phyloP scores from a whole-genome alignment of 2,797 vertebrate species.

The Thalassophryne amazonica region DNA sequence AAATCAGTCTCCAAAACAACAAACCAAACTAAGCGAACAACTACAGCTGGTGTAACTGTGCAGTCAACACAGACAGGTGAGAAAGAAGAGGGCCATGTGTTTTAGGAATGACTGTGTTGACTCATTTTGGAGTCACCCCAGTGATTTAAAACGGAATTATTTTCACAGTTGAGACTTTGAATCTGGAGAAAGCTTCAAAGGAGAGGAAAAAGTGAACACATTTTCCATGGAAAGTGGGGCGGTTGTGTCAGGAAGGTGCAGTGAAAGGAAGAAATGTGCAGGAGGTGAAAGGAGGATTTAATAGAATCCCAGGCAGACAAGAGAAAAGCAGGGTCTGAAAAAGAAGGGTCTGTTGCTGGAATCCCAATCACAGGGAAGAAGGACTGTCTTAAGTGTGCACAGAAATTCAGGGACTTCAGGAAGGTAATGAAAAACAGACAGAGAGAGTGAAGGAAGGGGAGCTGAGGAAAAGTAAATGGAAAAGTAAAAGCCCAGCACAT shows the following conservation, averaged over 20 bases:
- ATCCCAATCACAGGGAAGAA: constrained; percentile 32
- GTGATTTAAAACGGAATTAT: constrained; percentile 54
- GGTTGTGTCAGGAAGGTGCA: constrained; percentile 45
- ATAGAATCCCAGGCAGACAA: constrained; percentile 15
- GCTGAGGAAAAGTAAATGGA: constrained; percentile 31
- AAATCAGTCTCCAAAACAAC: constrained; percentile 12
- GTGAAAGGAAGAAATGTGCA: constrained; percentile 33
- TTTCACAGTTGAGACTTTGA: constrained; percentile 65
- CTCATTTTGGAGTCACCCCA: constrained; percentile 16
- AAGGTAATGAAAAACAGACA: constrained; percentile 71
- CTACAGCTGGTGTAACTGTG: constrained; percentile 25
- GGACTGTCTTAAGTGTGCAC: constrained; percentile 9
- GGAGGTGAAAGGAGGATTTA: constrained; percentile 28
- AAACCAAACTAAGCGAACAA: constrained; percentile 27
- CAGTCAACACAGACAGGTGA: constrained; percentile 61
- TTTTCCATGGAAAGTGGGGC: constrained; percentile 58
- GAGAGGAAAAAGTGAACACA: constrained; percentile 34
- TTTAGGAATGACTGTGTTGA: constrained; percentile 22
- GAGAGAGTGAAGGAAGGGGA: constrained; percentile 42
- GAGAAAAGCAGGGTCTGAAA: constrained; percentile 27
- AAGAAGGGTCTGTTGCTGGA: constrained; percentile 25
- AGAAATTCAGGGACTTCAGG: constrained; percentile 29
- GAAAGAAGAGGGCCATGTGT: constrained; percentile 12
- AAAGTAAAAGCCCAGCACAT: constrained; percentile 58
- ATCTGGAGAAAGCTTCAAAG: constrained; percentile 55